phyloP scores from a whole-genome alignment of 2,797 vertebrate species.

The Galaxias olidus region DNA sequence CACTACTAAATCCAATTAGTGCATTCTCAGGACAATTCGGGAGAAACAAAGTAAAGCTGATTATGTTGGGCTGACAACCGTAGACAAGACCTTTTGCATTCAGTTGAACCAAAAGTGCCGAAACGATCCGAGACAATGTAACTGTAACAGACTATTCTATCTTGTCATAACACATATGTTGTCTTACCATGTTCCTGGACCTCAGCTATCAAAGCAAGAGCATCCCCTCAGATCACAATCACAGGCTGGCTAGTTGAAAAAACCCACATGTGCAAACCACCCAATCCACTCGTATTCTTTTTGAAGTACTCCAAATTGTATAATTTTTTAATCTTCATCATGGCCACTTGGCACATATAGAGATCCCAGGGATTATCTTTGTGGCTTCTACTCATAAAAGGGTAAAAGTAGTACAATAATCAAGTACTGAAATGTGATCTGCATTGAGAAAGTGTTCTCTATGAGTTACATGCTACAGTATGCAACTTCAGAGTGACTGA shows the following conservation, averaged over 20 bases:
- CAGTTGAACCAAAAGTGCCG: slow-evolving; percentile 19
- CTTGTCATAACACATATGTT: slow-evolving; percentile 25
- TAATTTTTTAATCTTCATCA: slow-evolving; percentile 58
- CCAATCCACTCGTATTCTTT: slow-evolving; percentile 44
- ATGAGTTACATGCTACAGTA: not conserved
- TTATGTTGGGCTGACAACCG: slow-evolving; percentile 12
- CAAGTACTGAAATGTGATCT: slow-evolving; percentile 5
- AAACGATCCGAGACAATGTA: slow-evolving; percentile 24
- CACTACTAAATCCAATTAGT: slow-evolving; percentile 28
- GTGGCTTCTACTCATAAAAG: slow-evolving; percentile 14
- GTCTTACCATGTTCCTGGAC: slow-evolving; percentile 9
- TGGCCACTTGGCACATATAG: slow-evolving; percentile 34
- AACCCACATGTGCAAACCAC: slow-evolving; percentile 41
- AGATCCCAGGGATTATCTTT: slow-evolving; percentile 39
- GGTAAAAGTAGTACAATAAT: slow-evolving; percentile 2
- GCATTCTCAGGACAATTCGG: slow-evolving; percentile 14
- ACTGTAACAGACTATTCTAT: slow-evolving; percentile 12
- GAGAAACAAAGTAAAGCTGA: slow-evolving; percentile 19
- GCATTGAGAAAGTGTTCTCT: not conserved
- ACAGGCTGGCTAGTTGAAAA: slow-evolving; percentile 44
- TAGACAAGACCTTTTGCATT: slow-evolving; percentile 5
- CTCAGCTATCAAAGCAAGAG: slow-evolving; percentile 23
- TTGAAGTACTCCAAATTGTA: slow-evolving; percentile 56
- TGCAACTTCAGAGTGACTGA: too few species aligned
- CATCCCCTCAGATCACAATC: slow-evolving; percentile 41